A percentile compares a stretch with the other conserved stretches of the same genome.
Conservation (phyloP, 30 jellyfish, hydroid and myxozoan genomes). For the Turritopsis dohrnii region DNA sequence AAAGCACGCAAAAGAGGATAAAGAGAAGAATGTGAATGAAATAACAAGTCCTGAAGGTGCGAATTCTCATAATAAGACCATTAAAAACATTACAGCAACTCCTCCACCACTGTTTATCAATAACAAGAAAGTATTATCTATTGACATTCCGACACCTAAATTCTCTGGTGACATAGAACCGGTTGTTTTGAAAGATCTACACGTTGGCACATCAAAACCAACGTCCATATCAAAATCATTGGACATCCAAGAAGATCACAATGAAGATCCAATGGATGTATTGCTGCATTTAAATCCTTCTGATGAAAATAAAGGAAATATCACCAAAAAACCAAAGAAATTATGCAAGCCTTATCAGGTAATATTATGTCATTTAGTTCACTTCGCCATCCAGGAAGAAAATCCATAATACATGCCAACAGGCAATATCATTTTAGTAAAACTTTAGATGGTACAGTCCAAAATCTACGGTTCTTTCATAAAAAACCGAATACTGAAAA, state of each 20-base stretch:
- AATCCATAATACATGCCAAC: no score
- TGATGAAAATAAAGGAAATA: not conserved
- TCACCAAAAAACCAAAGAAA: not conserved
- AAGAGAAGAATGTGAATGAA: not conserved
- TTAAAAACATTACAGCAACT: not conserved
- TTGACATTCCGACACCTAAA: slow-evolving; percentile 21
- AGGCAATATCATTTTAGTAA: no score
- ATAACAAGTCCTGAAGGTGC: not conserved
- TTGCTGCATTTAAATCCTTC: not conserved
- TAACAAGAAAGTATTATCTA: not conserved
- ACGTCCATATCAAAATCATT: not conserved
- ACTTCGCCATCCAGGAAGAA: no score
- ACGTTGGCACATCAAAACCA: not conserved
- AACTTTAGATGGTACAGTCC: no score
- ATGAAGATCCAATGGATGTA: slow-evolving; percentile 9
- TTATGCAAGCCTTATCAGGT: slow-evolving; percentile 33
- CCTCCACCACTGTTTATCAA: slow-evolving; percentile 8
- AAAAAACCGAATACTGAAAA: no score
- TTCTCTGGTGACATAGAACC: slow-evolving; percentile 14
- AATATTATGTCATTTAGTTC: no score
- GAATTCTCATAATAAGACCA: not conserved
- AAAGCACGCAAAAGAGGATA: not conserved
- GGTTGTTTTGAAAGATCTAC: not conserved
- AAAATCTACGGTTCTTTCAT: no score
- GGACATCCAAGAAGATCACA: slow-evolving; percentile 3